Evolutionary conservation across 2,113 vertebrate genomes (phyloP), one percentile per base, ranked within the genome.

Genomic region (Ciconia boyciana): DNA sequence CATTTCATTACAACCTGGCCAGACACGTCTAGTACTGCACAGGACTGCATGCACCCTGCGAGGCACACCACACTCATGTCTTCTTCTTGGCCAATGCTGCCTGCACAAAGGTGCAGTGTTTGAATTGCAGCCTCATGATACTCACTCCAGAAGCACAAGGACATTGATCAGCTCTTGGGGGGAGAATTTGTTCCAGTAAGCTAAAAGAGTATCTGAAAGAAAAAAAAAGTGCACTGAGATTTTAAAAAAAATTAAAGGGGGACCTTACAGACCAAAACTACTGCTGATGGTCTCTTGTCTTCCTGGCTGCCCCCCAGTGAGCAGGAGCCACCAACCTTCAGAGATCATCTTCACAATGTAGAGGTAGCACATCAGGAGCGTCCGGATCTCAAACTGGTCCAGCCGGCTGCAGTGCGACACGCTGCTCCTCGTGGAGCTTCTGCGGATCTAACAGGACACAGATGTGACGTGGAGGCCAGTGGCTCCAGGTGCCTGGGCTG

Each of bases 111-210:
- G 29, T 2, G 6, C 60, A 36, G 39, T 5, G 52, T 31, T 79
- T 71, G 62, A 78, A 57, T 0, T 49, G 36, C 39, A 88, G 57
- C n/a, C 14, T 68, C 25, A 2, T 2, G 21, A 90, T 96, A 99
- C 99, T 99, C 96, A 99, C 99, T 99, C 99, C 4, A 99, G 97
- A 95, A 99, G 98, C 89, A 98, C 94, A 36, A 99, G 99, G 96
- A 99, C 99, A 65, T 99, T 99, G 98, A 99, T 98, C 86, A 99
- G 97, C 89, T 99, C 99, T 76, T 99, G 99, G 29, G 99, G 98
- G 72, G 98, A 98, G 46, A 99, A 96, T 97, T 99, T 99, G 97
- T 99, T 99, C 99, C 99, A 99, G 96, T 99, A 99, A 60, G 98
- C 97, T 86, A 98, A 90, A 62, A 99, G 98, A 43, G 98, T 99